phyloP scores from a whole-genome alignment of 2,888 invertebrate species.

The Agapostemon virescens region DNA sequence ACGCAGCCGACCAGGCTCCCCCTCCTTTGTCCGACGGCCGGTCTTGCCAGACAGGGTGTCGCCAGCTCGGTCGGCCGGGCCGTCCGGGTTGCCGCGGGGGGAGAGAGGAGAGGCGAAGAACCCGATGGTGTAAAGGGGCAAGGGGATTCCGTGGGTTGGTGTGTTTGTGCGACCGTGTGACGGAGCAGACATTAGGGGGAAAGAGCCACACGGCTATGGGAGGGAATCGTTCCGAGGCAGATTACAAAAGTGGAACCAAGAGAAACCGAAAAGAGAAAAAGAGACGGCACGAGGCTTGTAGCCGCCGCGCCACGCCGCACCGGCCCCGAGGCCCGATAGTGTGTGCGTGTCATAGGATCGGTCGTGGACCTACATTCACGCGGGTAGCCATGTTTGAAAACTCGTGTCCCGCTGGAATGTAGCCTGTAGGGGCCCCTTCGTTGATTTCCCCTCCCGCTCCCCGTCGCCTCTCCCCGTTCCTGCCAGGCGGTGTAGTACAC shows the following conservation, averaged over 20 bases:
- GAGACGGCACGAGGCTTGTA: slow-evolving; percentile 47
- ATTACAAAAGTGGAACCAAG: slow-evolving; percentile 54
- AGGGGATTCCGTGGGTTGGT: slow-evolving; percentile 51
- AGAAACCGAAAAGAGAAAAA: slow-evolving; percentile 15
- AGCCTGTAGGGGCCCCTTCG: slow-evolving; percentile 72
- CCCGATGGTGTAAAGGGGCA: slow-evolving; percentile 54
- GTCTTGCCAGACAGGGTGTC: slow-evolving; percentile 96
- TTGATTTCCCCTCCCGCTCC: slow-evolving; percentile 48
- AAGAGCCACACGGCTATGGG: slow-evolving; percentile 48
- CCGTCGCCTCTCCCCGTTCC: slow-evolving; percentile 31
- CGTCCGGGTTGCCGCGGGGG: slow-evolving; percentile 69
- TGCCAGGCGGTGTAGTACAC: not conserved
- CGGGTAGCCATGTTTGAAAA: slow-evolving; percentile 79
- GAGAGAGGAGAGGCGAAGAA: slow-evolving; percentile 43
- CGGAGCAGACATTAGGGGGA: slow-evolving; percentile 55
- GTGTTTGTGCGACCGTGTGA: slow-evolving; percentile 54
- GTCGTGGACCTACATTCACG: slow-evolving; percentile 80
- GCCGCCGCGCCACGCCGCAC: slow-evolving; percentile 22
- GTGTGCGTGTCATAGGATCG: slow-evolving; percentile 73
- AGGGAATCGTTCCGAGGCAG: slow-evolving; percentile 59
- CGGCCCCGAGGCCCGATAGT: slow-evolving; percentile 32
- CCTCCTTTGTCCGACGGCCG: slow-evolving; percentile 82
- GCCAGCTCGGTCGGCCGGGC: slow-evolving; percentile 92
- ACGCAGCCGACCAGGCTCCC: slow-evolving; percentile 70
- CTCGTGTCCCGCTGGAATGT: slow-evolving; percentile 78